Base-by-base conservation (phyloP, 1,140 invertebrate genomes). In the Lepidotrigona ventralis region DNA sequence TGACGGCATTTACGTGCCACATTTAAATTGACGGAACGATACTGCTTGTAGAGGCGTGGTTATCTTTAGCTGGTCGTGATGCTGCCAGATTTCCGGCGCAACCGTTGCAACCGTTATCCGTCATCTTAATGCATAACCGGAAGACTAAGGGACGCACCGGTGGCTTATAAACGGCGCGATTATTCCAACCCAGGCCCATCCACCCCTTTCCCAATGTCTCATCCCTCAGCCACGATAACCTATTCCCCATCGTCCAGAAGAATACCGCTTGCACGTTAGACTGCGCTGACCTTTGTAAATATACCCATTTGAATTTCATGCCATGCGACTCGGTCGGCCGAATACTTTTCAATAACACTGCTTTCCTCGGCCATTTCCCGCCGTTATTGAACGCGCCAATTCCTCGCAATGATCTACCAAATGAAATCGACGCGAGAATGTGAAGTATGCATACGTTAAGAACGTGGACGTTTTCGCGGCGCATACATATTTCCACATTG, bases 141-240 rank as follows among this genome's bases (percentile, higher is more conserved):
- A 91, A 91, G 89, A 79, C 69, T 72, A 66, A 79, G 23, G 83
- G 86, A 91, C 89, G 87, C 91, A 90, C 90, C 81, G 69, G 86
- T 15, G 63, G 91, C 92, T 93, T 93, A 92, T 93, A 93, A 93
- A 93, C 90, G 92, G 90, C 91, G 86, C 90, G 91, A 93, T 93
- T 93, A 93, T 93, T 92, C 92, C 86, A 56, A 72, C 82, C 81
- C 79, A 60, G 72, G 78, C 53, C 29, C 54, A 82, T 23, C 17
- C 84, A 78, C 26, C 75, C 79, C 85, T n/a, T 72, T 72, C 60
- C 23, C 81, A 23, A 63, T 73, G 79, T 56, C 66, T 56, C 63
- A 63, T 64, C 70, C 54, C 53, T 51, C 51, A 68, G 2, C 21
- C 12, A 26, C n/a, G 64, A 56, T 53, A 77, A 64, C 54, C 77